phyloP scores from a whole-genome alignment of 2,797 vertebrate genomes.

The Nothura maculosa region DNA sequence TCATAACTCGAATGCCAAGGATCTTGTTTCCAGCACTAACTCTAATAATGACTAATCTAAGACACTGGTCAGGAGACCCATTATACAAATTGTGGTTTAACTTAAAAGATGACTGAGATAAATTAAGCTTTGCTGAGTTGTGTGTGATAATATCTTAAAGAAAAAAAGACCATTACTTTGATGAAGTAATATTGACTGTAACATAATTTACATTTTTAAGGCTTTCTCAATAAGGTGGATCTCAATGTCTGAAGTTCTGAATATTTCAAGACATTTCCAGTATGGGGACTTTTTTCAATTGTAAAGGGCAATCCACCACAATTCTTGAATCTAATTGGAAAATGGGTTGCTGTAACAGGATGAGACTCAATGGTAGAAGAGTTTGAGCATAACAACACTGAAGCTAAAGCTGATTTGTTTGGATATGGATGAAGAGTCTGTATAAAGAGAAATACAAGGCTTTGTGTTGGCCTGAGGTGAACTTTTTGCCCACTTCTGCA shows the following conservation, averaged over 20 bases:
- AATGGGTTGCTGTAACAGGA: neutral
- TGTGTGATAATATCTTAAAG: neutral
- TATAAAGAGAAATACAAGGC: neutral
- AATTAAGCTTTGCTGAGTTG: neutral
- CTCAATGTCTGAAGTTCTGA: neutral
- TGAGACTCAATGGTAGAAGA: neutral
- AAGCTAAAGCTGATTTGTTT: slow-evolving; percentile 1
- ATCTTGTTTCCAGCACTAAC: neutral
- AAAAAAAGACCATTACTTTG: neutral
- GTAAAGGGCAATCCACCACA: neutral
- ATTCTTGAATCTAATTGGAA: neutral
- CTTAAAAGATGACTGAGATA: neutral
- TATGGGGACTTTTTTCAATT: neutral
- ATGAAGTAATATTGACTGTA: neutral
- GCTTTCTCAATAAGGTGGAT: neutral
- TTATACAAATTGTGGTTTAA: neutral
- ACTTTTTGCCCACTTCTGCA: neutral
- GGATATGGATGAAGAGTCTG: neutral
- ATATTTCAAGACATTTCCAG: neutral
- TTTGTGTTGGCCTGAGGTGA: neutral
- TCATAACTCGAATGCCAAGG: slow-evolving; percentile 71
- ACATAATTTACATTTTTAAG: neutral
- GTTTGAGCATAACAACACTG: neutral
- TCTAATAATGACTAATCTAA: slow-evolving; percentile 56
- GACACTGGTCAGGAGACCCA: neutral